These are phyloP conservation scores for Thyatira batis DNA, from an alignment of 2,888 invertebrate species.

Conservation along the genomic window DNA sequence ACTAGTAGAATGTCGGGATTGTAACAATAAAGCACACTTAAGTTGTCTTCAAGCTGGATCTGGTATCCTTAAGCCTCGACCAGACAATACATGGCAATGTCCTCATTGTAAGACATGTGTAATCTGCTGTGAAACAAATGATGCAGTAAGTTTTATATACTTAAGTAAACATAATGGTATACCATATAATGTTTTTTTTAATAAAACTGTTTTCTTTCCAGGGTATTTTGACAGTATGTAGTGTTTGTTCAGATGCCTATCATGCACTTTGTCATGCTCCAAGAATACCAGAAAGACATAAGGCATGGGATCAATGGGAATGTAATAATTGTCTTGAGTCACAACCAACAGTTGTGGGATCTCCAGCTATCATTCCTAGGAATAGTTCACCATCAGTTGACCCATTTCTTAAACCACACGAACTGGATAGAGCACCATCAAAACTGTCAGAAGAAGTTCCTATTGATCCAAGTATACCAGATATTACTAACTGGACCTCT, in stretches of 20 bases:
- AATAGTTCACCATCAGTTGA: slow-evolving; percentile 53
- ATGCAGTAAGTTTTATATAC: slow-evolving; percentile 82
- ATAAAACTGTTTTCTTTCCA: slow-evolving; percentile 50
- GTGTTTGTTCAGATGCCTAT: slow-evolving; percentile 92
- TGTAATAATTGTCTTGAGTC: slow-evolving; percentile 85
- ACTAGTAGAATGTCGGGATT: slow-evolving; percentile 87
- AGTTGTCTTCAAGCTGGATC: slow-evolving; percentile 87
- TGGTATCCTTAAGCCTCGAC: slow-evolving; percentile 84
- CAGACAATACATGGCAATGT: slow-evolving; percentile 92
- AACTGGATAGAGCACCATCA: slow-evolving; percentile 67
- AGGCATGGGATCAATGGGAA: slow-evolving; percentile 86
- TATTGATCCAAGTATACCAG: slow-evolving; percentile 87
- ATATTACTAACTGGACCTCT: slow-evolving; percentile 91
- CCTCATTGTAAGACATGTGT: slow-evolving; percentile 94
- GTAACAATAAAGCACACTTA: slow-evolving; percentile 88
- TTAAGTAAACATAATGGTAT: not conserved
- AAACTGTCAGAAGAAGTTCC: slow-evolving; percentile 66
- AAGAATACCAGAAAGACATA: slow-evolving; percentile 80
- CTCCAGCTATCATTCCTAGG: slow-evolving; percentile 61
- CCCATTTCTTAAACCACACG: slow-evolving; percentile 74
- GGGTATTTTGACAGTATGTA: slow-evolving; percentile 90
- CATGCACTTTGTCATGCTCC: slow-evolving; percentile 92
- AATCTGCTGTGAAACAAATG: slow-evolving; percentile 89
- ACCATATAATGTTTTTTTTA: not conserved
- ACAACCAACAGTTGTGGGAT: slow-evolving; percentile 58